Conservation (phyloP, 2,797 vertebrate genomes). For the Pantherophis alleghaniensis region DNA sequence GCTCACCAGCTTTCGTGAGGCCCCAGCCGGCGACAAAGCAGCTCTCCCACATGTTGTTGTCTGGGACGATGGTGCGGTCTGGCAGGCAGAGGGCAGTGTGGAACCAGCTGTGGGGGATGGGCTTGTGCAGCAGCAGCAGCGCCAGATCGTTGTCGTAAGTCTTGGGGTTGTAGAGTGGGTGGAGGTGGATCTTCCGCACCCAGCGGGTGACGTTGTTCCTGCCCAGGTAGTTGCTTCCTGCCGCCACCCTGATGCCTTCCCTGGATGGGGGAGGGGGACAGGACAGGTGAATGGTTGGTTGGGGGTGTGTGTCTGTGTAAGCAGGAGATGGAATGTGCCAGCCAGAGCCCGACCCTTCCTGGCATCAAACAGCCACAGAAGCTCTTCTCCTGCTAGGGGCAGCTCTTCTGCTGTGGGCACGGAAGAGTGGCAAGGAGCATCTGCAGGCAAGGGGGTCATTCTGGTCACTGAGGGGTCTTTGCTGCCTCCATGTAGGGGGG, state of each 20-base stretch:
- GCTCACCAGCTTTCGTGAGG: constrained; percentile 29
- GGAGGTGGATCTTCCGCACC: constrained; percentile 29
- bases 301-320: rapidly evolving
- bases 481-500: neutral
- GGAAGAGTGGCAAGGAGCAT: neutral
- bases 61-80: constrained; percentile 44
- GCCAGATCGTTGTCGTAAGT: constrained; percentile 62
- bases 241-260: neutral
- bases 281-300: rapidly evolving
- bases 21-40: constrained; percentile 71
- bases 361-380: neutral
- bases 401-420: neutral
- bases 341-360: neutral
- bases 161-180: constrained; percentile 46
- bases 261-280: constrained; percentile 24
- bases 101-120: constrained; percentile 69
- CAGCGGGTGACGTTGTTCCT: neutral
- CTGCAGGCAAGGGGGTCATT: neutral
- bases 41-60: constrained; percentile 37
- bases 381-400: neutral
- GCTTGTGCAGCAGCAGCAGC: constrained; percentile 58
- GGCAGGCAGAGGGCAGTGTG: constrained; percentile 79
- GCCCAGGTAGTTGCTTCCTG: neutral
- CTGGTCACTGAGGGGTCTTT: neutral
- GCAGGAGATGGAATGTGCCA: neutral